Conservation (phyloP, 2,797 vertebrate species). For the Phrynocephalus forsythii region DNA sequence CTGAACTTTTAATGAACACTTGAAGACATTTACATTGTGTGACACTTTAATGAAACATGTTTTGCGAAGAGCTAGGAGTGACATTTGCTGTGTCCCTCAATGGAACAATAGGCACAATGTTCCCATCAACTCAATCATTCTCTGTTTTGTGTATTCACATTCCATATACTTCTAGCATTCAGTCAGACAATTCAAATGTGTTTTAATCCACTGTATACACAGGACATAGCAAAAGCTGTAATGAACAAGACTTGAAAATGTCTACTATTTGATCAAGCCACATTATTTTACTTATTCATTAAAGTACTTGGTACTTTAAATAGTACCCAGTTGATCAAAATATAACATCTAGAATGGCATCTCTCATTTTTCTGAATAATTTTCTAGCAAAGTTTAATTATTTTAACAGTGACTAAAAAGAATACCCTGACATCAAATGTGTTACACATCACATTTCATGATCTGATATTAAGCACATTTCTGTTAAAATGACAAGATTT, state of each 20-base stretch:
- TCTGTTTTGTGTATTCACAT: conserved; percentile 12
- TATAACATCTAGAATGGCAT: neutral
- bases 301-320: neutral
- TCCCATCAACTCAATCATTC: conserved; percentile 6
- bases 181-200: neutral
- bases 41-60: conserved; percentile 61
- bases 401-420: conserved; percentile 20
- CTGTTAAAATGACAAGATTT: neutral
- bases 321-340: neutral
- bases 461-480: rapidly evolving
- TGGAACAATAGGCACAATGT: conserved; percentile 61
- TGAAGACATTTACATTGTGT: conserved; percentile 60
- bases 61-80: conserved; percentile 60
- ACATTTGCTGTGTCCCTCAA: conserved; percentile 66
- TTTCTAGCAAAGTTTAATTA: conserved; percentile 15
- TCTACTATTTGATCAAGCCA: neutral
- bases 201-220: conserved; percentile 1
- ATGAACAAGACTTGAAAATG: conserved; percentile 11
- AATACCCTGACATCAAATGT: neutral
- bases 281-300: neutral
- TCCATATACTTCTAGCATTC: neutral
- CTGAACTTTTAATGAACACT: conserved; percentile 55
- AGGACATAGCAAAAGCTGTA: neutral
- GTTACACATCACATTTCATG: neutral
- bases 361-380: neutral